Percentiles rank a stretch among this genome's conserved stretches.
phyloP scores from a whole-genome alignment of 2,888 invertebrate species.

The Ophion costatus region DNA sequence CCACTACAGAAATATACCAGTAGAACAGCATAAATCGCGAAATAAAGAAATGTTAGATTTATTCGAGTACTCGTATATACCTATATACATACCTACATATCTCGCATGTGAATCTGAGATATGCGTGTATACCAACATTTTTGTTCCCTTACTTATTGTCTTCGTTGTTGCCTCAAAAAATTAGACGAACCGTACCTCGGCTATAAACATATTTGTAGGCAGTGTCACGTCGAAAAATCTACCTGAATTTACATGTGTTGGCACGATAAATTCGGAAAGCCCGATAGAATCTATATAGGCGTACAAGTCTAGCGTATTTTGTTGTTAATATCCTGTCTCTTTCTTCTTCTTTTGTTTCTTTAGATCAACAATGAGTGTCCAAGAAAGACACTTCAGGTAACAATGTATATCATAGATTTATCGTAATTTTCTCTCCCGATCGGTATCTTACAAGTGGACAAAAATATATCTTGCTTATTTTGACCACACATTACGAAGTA shows the following conservation, averaged over 20 bases:
- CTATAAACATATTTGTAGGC: neutral
- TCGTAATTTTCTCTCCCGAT: neutral
- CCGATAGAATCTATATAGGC: neutral
- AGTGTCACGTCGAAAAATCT: neutral
- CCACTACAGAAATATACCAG: no score
- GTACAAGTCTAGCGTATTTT: neutral
- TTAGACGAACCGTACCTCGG: neutral
- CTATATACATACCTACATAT: conserved; percentile 1
- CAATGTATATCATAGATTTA: neutral
- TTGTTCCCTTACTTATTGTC: conserved; percentile 1
- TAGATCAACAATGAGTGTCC: neutral
- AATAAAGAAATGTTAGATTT: no score
- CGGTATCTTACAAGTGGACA: neutral
- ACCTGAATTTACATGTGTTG: neutral
- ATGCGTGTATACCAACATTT: neutral
- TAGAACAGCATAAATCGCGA: no score
- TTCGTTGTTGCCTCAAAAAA: neutral
- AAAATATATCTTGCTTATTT: neutral
- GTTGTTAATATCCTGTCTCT: neutral
- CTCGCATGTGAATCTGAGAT: neutral
- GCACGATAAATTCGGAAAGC: neutral
- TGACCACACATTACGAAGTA: no score
- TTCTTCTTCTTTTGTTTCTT: neutral
- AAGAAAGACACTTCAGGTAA: neutral
- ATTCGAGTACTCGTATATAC: no score